These are phyloP conservation scores for Caloenas nicobarica DNA, from an alignment of 2,113 vertebrate species.

Conservation along the genomic window DNA sequence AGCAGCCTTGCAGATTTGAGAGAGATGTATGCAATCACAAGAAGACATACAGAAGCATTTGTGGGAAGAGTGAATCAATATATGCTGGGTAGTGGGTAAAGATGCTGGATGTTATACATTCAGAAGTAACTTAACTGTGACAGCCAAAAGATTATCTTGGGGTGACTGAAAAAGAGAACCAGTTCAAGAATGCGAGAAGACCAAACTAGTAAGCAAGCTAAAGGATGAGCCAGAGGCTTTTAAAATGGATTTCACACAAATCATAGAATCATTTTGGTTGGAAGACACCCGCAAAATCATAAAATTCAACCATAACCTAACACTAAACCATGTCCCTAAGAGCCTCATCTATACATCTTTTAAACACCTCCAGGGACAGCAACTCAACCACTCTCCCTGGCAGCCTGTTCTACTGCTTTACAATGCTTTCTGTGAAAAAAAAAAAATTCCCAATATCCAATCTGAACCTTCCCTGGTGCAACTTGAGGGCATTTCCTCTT, in stretches of 20 bases:
- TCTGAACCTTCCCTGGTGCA: too few species aligned
- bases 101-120: not conserved
- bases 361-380: too few species aligned
- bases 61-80: not conserved
- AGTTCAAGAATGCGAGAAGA: not conserved
- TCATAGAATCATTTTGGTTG: too few species aligned
- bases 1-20: not conserved
- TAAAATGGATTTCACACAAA: not conserved
- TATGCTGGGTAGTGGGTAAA: not conserved
- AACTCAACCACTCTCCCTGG: too few species aligned
- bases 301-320: too few species aligned
- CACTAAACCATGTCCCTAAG: too few species aligned
- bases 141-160: not conserved
- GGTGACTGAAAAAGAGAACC: not conserved
- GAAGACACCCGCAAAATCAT: too few species aligned
- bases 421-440: too few species aligned
- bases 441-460: too few species aligned
- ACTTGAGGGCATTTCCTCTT: too few species aligned
- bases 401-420: too few species aligned
- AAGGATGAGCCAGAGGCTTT: not conserved
- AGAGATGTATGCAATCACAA: not conserved
- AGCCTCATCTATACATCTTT: too few species aligned
- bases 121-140: not conserved
- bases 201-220: not conserved
- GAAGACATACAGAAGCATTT: not conserved